Evolutionary conservation across 2,797 vertebrate genomes (phyloP).

Genomic region (Agapornis canus): DNA sequence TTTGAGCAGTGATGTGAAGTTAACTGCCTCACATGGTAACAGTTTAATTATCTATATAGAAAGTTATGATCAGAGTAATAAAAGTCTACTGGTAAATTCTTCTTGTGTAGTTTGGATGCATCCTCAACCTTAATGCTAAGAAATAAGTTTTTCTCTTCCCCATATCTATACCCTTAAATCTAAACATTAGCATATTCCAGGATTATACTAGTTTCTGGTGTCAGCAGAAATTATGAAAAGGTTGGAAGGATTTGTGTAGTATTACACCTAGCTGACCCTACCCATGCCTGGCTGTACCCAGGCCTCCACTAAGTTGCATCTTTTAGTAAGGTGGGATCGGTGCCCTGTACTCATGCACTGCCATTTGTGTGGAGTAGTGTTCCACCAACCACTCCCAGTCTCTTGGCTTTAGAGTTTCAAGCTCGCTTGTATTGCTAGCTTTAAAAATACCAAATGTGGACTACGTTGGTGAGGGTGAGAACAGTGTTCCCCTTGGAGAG

Average conservation of each 20-base stretch:
- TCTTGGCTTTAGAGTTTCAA: not conserved
- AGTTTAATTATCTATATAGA: not conserved
- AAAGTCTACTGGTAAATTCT: not conserved
- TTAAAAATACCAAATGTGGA: not conserved
- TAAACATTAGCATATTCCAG: rapidly evolving
- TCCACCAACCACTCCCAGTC: not conserved
- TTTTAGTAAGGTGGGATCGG: not conserved
- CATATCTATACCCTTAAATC: not conserved
- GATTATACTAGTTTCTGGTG: too few species aligned
- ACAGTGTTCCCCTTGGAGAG: too few species aligned
- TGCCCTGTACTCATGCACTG: rapidly evolving
- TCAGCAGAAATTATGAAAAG: not conserved
- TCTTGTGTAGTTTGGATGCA: not conserved
- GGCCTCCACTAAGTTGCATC: rapidly evolving
- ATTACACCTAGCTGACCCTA: not conserved
- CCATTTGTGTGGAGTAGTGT: rapidly evolving
- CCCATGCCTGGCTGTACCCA: not conserved
- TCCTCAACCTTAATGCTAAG: not conserved
- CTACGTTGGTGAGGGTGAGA: too few species aligned
- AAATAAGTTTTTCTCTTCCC: not conserved
- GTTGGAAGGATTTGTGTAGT: not conserved
- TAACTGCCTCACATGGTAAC: not conserved
- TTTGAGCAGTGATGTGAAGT: not conserved
- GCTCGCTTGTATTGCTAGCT: not conserved
- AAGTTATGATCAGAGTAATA: not conserved